Conservation (phyloP, 1,140 invertebrate genomes). For the Lepidurus apus region DNA sequence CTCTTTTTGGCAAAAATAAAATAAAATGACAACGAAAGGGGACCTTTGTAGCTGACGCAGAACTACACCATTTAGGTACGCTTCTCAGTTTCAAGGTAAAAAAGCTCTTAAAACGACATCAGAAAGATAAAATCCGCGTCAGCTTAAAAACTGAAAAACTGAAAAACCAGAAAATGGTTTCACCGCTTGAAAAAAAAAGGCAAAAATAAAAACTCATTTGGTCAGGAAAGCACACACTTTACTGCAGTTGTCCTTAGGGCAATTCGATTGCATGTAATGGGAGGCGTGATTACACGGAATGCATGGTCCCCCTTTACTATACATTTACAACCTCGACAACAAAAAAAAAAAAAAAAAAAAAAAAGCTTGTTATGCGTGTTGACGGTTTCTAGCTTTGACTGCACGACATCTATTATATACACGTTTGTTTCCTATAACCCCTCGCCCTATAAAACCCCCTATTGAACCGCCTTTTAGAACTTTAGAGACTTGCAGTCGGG, state of each 20-base stretch:
- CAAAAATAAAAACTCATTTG: neutral
- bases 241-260: slow-evolving; percentile 7
- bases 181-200: no score
- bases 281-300: slow-evolving; percentile 10
- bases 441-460: no score
- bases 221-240: neutral
- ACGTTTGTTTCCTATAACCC: neutral
- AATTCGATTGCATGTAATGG: neutral
- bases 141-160: neutral
- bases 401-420: slow-evolving; percentile 2
- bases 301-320: neutral
- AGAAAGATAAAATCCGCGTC: neutral
- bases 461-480: no score
- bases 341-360: neutral
- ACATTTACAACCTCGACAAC: neutral
- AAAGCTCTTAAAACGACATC: neutral
- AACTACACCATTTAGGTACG: neutral
- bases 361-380: neutral
- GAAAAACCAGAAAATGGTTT: no score
- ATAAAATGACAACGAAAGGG: neutral
- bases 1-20: no score
- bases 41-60: neutral
- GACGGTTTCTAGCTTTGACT: neutral
- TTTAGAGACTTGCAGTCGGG: no score
- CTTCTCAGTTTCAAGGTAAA: neutral